phyloP scores from a whole-genome alignment of 2,113 vertebrate species.

The Psettodes erumei region DNA sequence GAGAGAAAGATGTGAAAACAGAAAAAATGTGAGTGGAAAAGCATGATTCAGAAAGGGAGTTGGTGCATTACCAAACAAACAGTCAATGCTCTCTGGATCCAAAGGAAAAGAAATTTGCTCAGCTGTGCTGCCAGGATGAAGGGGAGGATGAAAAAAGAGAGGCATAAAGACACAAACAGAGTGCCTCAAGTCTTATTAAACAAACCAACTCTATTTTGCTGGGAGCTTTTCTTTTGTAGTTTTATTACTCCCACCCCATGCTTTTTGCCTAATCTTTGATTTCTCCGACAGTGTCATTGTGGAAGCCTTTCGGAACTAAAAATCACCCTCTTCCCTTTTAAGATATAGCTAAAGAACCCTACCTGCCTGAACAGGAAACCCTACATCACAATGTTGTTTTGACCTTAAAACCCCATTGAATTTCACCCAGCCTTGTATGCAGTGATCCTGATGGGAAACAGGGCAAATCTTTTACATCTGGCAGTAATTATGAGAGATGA shows the following conservation, averaged over 20 bases:
- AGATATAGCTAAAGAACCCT: background rate
- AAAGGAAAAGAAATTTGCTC: conserved; percentile 40
- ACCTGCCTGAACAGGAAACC: conserved; percentile 8
- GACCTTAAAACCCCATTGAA: too few relatives aligned
- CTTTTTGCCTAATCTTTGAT: conserved; percentile 11
- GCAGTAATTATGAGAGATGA: conserved; percentile 63
- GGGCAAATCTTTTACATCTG: conserved; percentile 57
- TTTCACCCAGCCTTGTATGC: conserved; percentile 41
- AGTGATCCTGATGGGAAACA: conserved; percentile 44
- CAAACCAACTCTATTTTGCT: background rate
- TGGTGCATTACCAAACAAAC: conserved; percentile 31
- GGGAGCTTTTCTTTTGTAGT: conserved; percentile 2
- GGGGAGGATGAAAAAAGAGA: background rate
- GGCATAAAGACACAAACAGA: conserved; percentile 7
- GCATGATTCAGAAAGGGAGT: conserved; percentile 17
- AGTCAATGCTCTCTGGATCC: conserved; percentile 13
- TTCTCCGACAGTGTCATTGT: background rate
- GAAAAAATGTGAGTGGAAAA: conserved; percentile 18
- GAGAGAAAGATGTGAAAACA: conserved; percentile 27
- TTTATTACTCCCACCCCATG: conserved; percentile 2
- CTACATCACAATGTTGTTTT: conserved; percentile 7
- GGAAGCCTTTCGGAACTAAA: background rate
- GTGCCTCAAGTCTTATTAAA: conserved; percentile 8
- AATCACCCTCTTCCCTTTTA: background rate
- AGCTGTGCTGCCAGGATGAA: conserved; percentile 62